Percentiles rank a stretch among this genome's conserved stretches.
Evolutionary conservation across 2,888 invertebrate genomes (phyloP).

Genomic region (Morpho helenor): DNA sequence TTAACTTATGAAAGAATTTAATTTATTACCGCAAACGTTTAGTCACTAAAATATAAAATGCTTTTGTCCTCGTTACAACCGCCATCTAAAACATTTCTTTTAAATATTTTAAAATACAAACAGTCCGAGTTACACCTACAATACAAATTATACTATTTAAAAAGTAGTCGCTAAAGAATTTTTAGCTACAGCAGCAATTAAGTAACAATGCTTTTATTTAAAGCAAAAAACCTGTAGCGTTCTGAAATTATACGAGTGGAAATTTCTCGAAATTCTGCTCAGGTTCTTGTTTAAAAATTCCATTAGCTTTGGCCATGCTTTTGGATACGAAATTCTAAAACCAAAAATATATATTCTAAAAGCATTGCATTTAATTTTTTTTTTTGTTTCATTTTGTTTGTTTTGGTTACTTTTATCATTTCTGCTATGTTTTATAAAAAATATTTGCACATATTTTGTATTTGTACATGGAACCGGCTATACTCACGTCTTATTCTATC

Average conservation of each 20-base stretch:
- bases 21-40: no score
- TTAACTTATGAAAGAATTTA: no score
- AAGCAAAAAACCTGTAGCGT: constrained; percentile 13
- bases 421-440: no score
- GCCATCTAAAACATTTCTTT: not conserved
- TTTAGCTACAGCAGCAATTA: constrained; percentile 11
- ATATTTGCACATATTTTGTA: no score
- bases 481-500: no score
- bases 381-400: no score
- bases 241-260: constrained; percentile 13
- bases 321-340: constrained; percentile 1
- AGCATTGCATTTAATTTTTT: not conserved
- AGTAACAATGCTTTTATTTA: constrained; percentile 14
- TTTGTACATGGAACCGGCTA: no score
- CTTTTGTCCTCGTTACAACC: no score
- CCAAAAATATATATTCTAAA: not conserved
- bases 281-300: constrained; percentile 13
- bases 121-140: constrained; percentile 2
- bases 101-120: constrained; percentile 1
- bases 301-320: constrained; percentile 7
- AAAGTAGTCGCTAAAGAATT: constrained; percentile 12
- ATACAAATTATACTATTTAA: constrained; percentile 9
- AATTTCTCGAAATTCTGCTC: constrained; percentile 8
- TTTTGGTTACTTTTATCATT: no score
- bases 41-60: no score